These are phyloP conservation scores for Gymnoscelis rufifasciata DNA, from an alignment of 2,888 invertebrate genomes.

Conservation along the genomic window DNA sequence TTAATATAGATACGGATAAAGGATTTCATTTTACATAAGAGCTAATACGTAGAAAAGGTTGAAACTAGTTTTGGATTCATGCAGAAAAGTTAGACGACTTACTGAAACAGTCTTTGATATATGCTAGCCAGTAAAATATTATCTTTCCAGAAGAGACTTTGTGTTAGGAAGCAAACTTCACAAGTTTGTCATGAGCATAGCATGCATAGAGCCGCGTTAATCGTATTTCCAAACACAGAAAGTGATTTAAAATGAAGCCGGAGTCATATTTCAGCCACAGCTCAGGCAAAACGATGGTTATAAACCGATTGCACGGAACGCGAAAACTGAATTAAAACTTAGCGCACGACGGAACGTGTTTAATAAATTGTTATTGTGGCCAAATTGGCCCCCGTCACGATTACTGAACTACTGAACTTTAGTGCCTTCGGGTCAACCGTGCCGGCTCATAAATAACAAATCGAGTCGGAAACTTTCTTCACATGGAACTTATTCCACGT, in stretches of 20 bases:
- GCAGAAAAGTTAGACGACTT: too few relatives aligned
- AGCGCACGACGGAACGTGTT: slow-evolving; percentile 26
- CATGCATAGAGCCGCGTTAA: not conserved
- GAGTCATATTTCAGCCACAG: slow-evolving; percentile 16
- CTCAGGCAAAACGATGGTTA: slow-evolving; percentile 12
- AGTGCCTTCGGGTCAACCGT: slow-evolving; percentile 14
- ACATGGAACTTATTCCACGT: too few relatives aligned
- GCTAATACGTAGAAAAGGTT: too few relatives aligned
- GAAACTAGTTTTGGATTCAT: too few relatives aligned
- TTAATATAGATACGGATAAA: too few relatives aligned
- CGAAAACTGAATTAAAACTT: slow-evolving; percentile 40
- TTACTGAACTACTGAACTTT: slow-evolving; percentile 18
- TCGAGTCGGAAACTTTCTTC: slow-evolving; percentile 1
- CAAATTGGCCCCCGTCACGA: slow-evolving; percentile 33
- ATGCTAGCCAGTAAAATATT: not conserved
- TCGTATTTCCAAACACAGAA: slow-evolving; percentile 6
- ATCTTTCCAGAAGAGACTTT: not conserved
- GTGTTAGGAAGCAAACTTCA: not conserved
- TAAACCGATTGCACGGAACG: slow-evolving; percentile 32
- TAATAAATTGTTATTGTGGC: slow-evolving; percentile 34
- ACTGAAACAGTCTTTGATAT: too few relatives aligned
- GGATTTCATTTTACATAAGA: too few relatives aligned
- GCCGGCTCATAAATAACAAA: not conserved
- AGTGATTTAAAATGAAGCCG: slow-evolving; percentile 17
- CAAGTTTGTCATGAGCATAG: not conserved